Conservation (phyloP, 1,140 invertebrate species). For the Zaprionus nigranus region DNA sequence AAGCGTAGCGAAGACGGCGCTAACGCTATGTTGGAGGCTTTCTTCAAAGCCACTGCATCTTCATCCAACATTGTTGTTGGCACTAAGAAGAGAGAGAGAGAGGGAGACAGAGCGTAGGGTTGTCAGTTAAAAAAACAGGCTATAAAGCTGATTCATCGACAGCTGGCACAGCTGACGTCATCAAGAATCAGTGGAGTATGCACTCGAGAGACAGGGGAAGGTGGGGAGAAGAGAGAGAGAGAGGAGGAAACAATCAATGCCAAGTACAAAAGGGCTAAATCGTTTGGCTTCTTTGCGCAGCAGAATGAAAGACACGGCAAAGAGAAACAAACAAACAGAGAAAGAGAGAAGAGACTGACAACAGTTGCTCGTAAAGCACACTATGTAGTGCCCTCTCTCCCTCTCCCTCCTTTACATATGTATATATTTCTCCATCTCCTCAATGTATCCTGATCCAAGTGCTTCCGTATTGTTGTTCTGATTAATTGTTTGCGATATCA, state of each 20-base stretch:
- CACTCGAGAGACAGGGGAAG: neutral
- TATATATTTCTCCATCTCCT: neutral
- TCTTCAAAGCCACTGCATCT: slow-evolving; percentile 17
- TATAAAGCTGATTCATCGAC: slow-evolving; percentile 5
- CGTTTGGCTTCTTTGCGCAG: slow-evolving; percentile 35
- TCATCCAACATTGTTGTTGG: slow-evolving; percentile 37
- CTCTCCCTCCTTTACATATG: neutral
- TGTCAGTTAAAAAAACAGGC: slow-evolving; percentile 9
- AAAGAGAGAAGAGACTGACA: neutral
- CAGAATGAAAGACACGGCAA: slow-evolving; percentile 8
- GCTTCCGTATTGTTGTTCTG: slow-evolving; percentile 24
- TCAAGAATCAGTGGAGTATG: slow-evolving; percentile 23
- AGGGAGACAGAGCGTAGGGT: neutral
- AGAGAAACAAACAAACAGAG: slow-evolving; percentile 3
- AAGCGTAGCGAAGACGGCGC: neutral
- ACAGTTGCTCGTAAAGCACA: slow-evolving; percentile 4
- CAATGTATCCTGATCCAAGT: slow-evolving; percentile 22
- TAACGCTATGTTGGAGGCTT: slow-evolving; percentile 14
- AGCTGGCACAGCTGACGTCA: slow-evolving; percentile 3
- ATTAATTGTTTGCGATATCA: slow-evolving; percentile 36
- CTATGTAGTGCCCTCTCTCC: neutral
- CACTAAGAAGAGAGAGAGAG: slow-evolving; percentile 5
- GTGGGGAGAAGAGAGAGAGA: neutral
- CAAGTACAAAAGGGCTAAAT: slow-evolving; percentile 30
- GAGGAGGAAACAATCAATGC: neutral